Conservation (phyloP, 2,797 vertebrate species). For the Sylvia borin region DNA sequence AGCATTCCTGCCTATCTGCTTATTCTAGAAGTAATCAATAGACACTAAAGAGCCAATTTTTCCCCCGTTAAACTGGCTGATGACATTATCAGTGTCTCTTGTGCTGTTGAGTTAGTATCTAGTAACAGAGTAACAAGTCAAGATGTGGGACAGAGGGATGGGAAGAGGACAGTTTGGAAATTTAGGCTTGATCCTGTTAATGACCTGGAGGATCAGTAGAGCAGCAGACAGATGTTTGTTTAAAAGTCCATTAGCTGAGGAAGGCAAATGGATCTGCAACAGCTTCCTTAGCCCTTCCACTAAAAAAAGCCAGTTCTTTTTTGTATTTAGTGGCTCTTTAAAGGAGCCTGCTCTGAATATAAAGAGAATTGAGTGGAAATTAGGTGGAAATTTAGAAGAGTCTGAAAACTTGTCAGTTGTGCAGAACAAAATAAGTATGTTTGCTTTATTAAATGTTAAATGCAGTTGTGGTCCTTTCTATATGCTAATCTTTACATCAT, state of each 20-base stretch:
- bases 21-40: neutral
- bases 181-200: neutral
- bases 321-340: neutral
- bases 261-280: neutral
- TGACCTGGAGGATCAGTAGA: neutral
- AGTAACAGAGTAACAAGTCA: neutral
- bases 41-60: neutral
- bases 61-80: neutral
- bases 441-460: neutral
- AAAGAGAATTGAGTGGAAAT: neutral
- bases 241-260: neutral
- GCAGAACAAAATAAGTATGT: neutral
- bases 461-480: neutral
- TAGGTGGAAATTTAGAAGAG: neutral
- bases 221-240: neutral
- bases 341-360: neutral
- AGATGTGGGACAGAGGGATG: neutral
- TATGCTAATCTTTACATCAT: neutral
- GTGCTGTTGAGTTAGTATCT: neutral
- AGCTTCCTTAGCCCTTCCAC: neutral
- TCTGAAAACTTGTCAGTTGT: neutral
- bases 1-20: neutral
- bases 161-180: neutral
- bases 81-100: neutral
- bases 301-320: neutral